Percentiles rank a stretch among this genome's conserved stretches.
Conservation (phyloP, 2,888 invertebrate species). For the Lamproptera curius region DNA sequence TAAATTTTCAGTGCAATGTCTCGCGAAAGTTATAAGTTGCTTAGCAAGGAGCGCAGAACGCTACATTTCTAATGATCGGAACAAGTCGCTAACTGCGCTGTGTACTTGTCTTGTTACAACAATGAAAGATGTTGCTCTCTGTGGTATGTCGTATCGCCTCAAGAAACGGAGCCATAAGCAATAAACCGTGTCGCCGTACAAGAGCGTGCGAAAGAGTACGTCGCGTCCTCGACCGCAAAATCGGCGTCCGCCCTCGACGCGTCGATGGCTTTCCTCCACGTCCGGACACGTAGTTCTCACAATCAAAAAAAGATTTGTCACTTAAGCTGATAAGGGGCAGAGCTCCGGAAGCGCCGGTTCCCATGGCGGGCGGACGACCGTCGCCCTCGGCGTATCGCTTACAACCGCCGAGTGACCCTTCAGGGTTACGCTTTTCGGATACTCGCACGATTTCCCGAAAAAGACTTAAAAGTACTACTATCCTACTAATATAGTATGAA, state of each 20-base stretch:
- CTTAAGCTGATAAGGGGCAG: conserved; percentile 42
- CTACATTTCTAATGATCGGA: no score
- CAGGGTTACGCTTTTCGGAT: conserved; percentile 40
- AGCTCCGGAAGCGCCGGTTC: conserved; percentile 60
- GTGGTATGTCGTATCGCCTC: no score
- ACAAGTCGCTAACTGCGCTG: no score
- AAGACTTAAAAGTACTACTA: no score
- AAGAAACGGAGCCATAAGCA: conserved; percentile 3
- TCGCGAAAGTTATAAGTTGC: no score
- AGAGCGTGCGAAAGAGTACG: conserved; percentile 17
- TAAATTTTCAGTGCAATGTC: no score
- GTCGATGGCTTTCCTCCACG: conserved; percentile 38
- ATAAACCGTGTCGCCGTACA: conserved; percentile 14
- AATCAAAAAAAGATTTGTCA: conserved; percentile 78
- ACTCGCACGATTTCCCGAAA: conserved; percentile 22
- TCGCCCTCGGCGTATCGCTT: conserved; percentile 51
- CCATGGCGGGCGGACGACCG: conserved; percentile 64
- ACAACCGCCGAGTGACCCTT: conserved; percentile 57
- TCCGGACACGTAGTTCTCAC: conserved; percentile 57
- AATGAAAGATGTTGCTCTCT: no score
- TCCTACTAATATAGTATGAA: no score
- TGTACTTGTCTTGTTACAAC: no score
- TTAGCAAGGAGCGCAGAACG: no score
- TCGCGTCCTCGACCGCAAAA: conserved; percentile 29
- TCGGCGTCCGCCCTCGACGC: conserved; percentile 32